Evolutionary conservation across 1,140 invertebrate genomes (phyloP).

Genomic region (Drosophila quadrilineata): DNA sequence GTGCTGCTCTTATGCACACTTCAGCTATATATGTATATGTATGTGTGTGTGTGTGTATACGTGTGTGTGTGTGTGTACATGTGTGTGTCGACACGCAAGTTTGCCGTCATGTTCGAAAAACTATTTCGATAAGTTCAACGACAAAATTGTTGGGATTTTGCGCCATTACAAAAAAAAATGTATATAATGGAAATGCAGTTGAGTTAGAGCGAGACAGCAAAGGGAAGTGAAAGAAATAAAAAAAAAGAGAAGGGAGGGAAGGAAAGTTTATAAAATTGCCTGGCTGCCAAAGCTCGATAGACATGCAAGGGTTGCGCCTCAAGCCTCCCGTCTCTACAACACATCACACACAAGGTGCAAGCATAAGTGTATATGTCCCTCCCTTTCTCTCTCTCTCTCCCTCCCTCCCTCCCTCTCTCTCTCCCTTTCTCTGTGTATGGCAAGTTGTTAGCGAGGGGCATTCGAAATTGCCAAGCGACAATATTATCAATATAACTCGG

Average conservation of each 20-base stretch:
- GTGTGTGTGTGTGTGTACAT: constrained; percentile 14
- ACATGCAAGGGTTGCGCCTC: constrained; percentile 49
- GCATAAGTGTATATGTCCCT: constrained; percentile 29
- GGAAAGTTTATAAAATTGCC: constrained; percentile 66
- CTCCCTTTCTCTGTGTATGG: too few relatives aligned
- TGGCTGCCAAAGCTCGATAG: constrained; percentile 57
- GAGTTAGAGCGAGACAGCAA: too few relatives aligned
- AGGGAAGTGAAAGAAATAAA: not conserved
- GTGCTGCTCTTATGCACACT: constrained; percentile 2
- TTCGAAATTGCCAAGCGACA: constrained; percentile 64
- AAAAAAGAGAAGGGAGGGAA: not conserved
- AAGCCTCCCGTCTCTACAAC: not conserved
- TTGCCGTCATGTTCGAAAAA: constrained; percentile 58
- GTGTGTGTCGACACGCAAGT: constrained; percentile 54
- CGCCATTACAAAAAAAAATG: constrained; percentile 30
- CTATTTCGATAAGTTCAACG: constrained; percentile 73
- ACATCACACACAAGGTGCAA: constrained; percentile 13
- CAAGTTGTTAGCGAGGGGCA: constrained; percentile 38
- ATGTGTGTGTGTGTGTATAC: not conserved
- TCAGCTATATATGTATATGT: not conserved
- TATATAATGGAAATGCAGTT: not conserved
- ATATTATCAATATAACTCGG: constrained; percentile 53
- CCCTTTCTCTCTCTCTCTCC: too few relatives aligned
- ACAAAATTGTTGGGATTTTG: constrained; percentile 56
- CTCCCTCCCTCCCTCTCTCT: too few relatives aligned